phyloP scores from a whole-genome alignment of 2,113 vertebrate species.

The Carlito syrichta region DNA sequence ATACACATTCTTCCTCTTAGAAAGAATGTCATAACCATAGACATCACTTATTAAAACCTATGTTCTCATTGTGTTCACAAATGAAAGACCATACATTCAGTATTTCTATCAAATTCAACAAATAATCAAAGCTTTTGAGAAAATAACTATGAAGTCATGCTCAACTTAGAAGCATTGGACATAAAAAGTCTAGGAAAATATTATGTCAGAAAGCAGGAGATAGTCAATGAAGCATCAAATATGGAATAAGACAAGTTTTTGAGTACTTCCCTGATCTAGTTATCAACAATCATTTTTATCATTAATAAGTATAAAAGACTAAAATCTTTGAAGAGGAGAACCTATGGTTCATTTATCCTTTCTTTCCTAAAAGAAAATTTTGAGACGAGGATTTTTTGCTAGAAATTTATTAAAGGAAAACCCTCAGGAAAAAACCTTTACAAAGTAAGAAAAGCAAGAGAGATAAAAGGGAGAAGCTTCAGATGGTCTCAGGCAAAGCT shows the following conservation, averaged over 20 bases:
- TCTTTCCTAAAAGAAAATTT: not conserved
- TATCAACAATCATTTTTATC: not conserved
- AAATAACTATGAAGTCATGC: not conserved
- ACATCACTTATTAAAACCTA: not conserved
- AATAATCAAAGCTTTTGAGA: not conserved
- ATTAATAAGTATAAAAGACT: not conserved
- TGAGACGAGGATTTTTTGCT: not conserved
- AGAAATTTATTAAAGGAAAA: not conserved
- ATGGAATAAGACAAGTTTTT: not conserved
- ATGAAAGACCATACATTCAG: not conserved
- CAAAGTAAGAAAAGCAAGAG: not conserved
- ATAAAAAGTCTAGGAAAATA: not conserved
- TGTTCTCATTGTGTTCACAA: not conserved
- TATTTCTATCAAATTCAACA: not conserved
- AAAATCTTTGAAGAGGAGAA: not conserved
- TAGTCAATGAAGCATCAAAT: not conserved
- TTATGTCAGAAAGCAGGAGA: not conserved
- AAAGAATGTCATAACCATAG: not conserved
- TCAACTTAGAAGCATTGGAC: not conserved
- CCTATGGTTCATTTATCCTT: not conserved
- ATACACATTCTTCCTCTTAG: not conserved
- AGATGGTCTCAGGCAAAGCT: not conserved
- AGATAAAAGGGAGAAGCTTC: fast-evolving
- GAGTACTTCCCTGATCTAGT: not conserved
- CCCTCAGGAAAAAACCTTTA: not conserved